Evolutionary conservation across 1,140 invertebrate genomes (phyloP), one percentile per base, ranked within the genome.

Genomic region (Leptopilina clavipes): DNA sequence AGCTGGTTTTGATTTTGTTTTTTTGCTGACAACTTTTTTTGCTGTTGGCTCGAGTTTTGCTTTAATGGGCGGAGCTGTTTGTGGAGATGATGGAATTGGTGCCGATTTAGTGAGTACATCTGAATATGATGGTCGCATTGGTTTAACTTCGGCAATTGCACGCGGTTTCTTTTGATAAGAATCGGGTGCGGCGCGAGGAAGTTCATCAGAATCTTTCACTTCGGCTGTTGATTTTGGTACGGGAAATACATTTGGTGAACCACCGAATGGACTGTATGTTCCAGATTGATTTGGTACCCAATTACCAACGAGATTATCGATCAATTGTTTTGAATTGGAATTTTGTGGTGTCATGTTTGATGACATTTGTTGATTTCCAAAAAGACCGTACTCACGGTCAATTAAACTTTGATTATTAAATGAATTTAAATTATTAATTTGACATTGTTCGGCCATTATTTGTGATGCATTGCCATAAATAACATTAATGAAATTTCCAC

Each of bases 81-180:
- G 80, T 12, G 86, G 83, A 31, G 88, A 86, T 25, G 86, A 81
- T 19, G 89, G 86, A 52, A 89, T 82, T 3, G 90, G 89, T 0
- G 90, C 91, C 70, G 93, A 94, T 87, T 96, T 96, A 14, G 94
- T 93, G 12, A 96, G 82, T 10, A 96, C 95, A 89, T 95, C 95
- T 1, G 95, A 96, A 86, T 96, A 96, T 22, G 94, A 94, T 19
- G 95, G 95, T 73, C 95, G 90, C 95, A 96, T 96, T 5, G 95
- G 95, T 84, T 95, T 95, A 0, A 96, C 95, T 91, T 96, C 95
- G 25, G 95, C 95, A 0, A 96, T 93, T 84, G 95, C 95, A 31
- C 95, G 91, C 71, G 93, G 93, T 84, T 95, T 96, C 78, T 92
- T 93, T 75, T 83, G 79, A 43, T 86, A 84, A 0, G 40, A 11